Percentiles rank a stretch among this genome's conserved stretches.
Evolutionary conservation across 2,113 vertebrate species (phyloP).

Genomic region (Axis porcinus): DNA sequence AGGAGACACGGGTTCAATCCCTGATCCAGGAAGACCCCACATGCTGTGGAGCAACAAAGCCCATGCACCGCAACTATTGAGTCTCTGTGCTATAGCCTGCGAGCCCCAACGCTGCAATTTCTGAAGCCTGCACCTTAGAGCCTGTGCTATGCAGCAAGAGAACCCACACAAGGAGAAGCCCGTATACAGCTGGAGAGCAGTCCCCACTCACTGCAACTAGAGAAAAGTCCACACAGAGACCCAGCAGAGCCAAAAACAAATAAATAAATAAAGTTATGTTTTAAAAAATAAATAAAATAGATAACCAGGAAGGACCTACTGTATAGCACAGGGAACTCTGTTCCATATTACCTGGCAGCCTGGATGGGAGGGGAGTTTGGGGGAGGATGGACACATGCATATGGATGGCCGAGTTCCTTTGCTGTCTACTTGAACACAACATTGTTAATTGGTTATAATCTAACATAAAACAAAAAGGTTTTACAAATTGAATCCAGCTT

Average conservation of each 20-base stretch:
- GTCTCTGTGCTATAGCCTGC: neutral
- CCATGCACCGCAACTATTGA: neutral
- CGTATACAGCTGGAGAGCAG: neutral
- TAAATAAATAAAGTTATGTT: too few relatives aligned
- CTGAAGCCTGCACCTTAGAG: neutral
- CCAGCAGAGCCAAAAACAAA: neutral
- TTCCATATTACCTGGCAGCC: neutral
- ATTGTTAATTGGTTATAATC: fast-evolving
- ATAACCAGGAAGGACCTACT: neutral
- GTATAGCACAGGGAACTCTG: neutral
- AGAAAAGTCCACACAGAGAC: neutral
- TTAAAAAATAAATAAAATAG: neutral
- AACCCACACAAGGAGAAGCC: fast-evolving
- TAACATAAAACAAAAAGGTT: neutral
- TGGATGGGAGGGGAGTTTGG: neutral
- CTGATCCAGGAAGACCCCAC: neutral
- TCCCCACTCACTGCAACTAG: neutral
- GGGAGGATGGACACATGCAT: neutral
- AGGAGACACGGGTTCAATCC: neutral
- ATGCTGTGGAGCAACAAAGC: neutral
- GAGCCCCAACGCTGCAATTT: neutral
- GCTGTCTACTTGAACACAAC: neutral
- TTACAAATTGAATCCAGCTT: neutral
- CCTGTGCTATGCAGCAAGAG: neutral
- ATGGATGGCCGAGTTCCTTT: neutral